These are phyloP conservation scores for Aphodius granarius DNA, from an alignment of 2,888 invertebrate genomes.

Conservation along the genomic window DNA sequence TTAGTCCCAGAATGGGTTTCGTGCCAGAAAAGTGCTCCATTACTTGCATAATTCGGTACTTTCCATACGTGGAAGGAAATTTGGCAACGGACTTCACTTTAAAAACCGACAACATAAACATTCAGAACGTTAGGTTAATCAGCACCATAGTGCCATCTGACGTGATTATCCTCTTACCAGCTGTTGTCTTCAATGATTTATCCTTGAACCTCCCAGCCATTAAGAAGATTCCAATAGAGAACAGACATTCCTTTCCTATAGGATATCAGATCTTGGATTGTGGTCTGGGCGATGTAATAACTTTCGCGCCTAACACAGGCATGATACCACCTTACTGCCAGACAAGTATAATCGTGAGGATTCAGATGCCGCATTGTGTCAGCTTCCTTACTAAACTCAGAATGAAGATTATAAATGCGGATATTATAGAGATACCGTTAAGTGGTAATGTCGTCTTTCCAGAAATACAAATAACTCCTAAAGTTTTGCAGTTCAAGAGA, in stretches of 20 bases:
- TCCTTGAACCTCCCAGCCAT: slow-evolving; percentile 47
- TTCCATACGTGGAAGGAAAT: slow-evolving; percentile 36
- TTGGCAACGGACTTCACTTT: slow-evolving; percentile 44
- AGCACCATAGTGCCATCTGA: neutral
- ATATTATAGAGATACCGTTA: slow-evolving; percentile 7
- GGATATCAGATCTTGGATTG: neutral
- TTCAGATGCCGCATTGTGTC: slow-evolving; percentile 4
- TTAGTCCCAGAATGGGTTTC: slow-evolving; percentile 58
- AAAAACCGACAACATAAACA: slow-evolving; percentile 45
- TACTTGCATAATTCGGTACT: slow-evolving; percentile 52
- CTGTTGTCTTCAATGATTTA: slow-evolving; percentile 44
- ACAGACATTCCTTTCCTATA: slow-evolving; percentile 23
- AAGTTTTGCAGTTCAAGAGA: slow-evolving; percentile 26
- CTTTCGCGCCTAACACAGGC: neutral
- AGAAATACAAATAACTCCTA: slow-evolving; percentile 24
- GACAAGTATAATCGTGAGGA: neutral
- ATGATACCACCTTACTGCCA: neutral
- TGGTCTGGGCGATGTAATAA: neutral
- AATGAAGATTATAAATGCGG: neutral
- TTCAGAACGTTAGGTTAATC: slow-evolving; percentile 31
- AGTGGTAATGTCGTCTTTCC: slow-evolving; percentile 25
- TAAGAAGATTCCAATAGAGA: slow-evolving; percentile 35
- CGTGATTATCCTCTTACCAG: slow-evolving; percentile 30
- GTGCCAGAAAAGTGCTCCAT: slow-evolving; percentile 58
- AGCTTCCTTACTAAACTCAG: neutral